Percentiles rank a stretch among this genome's conserved stretches.
Evolutionary conservation across 1,140 invertebrate genomes (phyloP).

Genomic region (Macrobrachium rosenbergii): DNA sequence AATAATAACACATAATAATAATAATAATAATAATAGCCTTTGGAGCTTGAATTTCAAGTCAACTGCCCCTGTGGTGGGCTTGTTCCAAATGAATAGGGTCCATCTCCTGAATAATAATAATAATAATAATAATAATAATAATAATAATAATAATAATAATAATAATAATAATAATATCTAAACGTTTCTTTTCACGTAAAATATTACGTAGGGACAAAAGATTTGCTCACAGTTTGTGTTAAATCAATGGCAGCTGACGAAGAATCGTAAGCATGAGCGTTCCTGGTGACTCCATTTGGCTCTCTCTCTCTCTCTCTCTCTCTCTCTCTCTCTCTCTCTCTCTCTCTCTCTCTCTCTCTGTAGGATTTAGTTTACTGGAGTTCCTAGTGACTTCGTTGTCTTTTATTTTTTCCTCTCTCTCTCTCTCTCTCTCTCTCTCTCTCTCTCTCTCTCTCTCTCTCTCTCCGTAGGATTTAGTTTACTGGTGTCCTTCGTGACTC

Average conservation of each 20-base stretch:
- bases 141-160: too few species aligned
- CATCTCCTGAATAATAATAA: too few species aligned
- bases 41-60: too few species aligned
- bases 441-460: not conserved
- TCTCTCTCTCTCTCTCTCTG: too few species aligned
- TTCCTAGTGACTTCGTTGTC: not conserved
- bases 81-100: too few species aligned
- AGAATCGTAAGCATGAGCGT: not conserved
- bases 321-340: not conserved
- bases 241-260: not conserved
- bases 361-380: not conserved
- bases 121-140: too few species aligned
- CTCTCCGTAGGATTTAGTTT: not conserved
- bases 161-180: too few species aligned
- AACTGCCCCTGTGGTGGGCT: too few species aligned
- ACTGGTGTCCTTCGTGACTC: too few species aligned
- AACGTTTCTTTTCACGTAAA: too few species aligned
- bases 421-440: not conserved
- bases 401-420: not conserved
- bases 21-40: too few species aligned
- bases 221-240: not conserved
- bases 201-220: not conserved
- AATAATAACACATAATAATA: too few species aligned
- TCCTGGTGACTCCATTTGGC: not conserved
- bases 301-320: not conserved